Percentiles rank a stretch among this genome's conserved stretches.
Evolutionary conservation across 1,140 invertebrate species (phyloP).

Genomic region (Fragariocoptes setiger): DNA sequence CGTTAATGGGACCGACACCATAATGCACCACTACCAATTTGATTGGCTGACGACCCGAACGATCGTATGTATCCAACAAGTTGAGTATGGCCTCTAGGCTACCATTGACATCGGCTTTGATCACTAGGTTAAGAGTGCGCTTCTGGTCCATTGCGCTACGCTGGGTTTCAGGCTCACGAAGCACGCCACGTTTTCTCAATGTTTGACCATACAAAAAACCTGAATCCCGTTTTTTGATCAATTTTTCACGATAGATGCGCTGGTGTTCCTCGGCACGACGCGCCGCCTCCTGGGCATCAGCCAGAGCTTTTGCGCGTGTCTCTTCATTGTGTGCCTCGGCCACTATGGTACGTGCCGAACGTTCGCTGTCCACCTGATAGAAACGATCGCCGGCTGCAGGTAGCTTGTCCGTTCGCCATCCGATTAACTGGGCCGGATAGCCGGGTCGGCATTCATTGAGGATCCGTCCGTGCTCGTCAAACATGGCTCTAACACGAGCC

Average conservation of each 20-base stretch:
- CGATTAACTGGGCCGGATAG: slow-evolving; percentile 51
- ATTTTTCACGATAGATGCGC: slow-evolving; percentile 26
- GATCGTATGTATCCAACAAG: slow-evolving; percentile 54
- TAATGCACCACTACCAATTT: slow-evolving; percentile 54
- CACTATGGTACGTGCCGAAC: slow-evolving; percentile 33
- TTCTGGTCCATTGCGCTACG: slow-evolving; percentile 2
- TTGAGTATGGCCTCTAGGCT: slow-evolving; percentile 77
- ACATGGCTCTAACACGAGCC: slow-evolving; percentile 50
- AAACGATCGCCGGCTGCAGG: slow-evolving; percentile 57
- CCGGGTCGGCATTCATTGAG: slow-evolving; percentile 37
- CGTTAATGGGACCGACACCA: slow-evolving; percentile 49
- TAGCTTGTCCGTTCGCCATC: slow-evolving; percentile 38
- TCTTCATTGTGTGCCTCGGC: slow-evolving; percentile 25
- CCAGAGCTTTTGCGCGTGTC: slow-evolving; percentile 26
- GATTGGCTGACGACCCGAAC: slow-evolving; percentile 26
- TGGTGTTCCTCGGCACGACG: slow-evolving; percentile 31
- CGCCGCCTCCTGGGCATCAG: slow-evolving; percentile 27
- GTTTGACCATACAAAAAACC: slow-evolving; percentile 17
- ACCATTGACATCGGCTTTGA: slow-evolving; percentile 38
- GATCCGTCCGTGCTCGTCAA: slow-evolving; percentile 35
- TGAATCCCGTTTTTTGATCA: slow-evolving; percentile 26
- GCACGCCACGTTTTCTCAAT: slow-evolving; percentile 1
- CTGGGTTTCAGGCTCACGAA: not conserved
- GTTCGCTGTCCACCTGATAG: slow-evolving; percentile 45
- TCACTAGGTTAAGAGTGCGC: slow-evolving; percentile 4